Evolutionary conservation across 2,797 vertebrate species (phyloP).

Genomic region (Pseudotriccus pelzelni): DNA sequence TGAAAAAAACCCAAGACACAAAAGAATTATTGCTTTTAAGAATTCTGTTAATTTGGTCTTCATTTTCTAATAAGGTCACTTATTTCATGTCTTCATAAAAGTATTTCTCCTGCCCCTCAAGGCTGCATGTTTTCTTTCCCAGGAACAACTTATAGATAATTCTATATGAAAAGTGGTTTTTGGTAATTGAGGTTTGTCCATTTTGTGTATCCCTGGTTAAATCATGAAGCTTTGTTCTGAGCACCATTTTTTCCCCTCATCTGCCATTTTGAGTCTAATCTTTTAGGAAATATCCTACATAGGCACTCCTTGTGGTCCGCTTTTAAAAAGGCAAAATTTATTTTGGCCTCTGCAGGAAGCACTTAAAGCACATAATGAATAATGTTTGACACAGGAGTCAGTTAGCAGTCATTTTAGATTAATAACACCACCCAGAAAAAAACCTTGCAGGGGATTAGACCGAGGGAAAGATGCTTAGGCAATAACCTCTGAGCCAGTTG

Average conservation of each 20-base stretch:
- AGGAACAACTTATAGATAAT: background rate
- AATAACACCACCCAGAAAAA: conserved; percentile 53
- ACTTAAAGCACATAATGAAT: conserved; percentile 62
- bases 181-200: background rate
- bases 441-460: conserved; percentile 60
- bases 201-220: background rate
- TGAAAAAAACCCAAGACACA: background rate
- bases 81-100: background rate
- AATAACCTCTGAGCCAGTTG: conserved; percentile 53
- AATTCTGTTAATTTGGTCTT: background rate
- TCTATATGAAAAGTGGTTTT: background rate
- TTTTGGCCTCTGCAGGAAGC: conserved; percentile 62
- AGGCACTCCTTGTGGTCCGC: background rate
- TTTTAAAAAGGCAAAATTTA: conserved; percentile 51
- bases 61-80: background rate
- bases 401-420: conserved; percentile 62
- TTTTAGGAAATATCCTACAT: conserved; percentile 29
- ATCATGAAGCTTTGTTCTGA: conserved; percentile 7
- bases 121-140: background rate
- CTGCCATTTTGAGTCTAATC: conserved; percentile 52
- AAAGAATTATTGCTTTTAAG: background rate
- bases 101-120: background rate
- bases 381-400: conserved; percentile 58
- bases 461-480: conserved; percentile 53
- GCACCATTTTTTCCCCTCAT: background rate